phyloP scores from a whole-genome alignment of 2,888 invertebrate species.

The Odontocolon sp. region DNA sequence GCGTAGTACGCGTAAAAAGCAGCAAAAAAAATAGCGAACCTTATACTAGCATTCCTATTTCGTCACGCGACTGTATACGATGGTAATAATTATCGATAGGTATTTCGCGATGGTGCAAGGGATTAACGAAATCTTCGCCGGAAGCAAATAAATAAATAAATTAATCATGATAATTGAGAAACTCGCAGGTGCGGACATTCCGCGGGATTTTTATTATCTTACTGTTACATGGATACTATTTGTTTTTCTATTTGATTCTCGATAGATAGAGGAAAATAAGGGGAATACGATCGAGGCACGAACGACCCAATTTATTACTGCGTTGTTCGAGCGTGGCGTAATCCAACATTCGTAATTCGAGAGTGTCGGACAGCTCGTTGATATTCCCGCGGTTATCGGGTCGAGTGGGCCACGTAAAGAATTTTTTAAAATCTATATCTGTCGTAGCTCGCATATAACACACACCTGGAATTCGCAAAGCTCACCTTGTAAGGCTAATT shows the following conservation, averaged over 20 bases:
- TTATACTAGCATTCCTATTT: conserved; percentile 43
- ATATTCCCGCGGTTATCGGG: conserved; percentile 72
- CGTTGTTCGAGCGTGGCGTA: conserved; percentile 60
- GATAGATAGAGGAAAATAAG: conserved; percentile 2
- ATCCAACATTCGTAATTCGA: conserved; percentile 68
- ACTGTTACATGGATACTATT: neutral
- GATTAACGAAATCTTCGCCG: conserved; percentile 17
- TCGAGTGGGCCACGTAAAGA: conserved; percentile 44
- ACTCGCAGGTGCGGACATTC: neutral
- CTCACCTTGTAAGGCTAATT: neutral
- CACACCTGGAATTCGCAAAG: conserved; percentile 18
- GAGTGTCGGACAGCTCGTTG: conserved; percentile 69
- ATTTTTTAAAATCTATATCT: conserved; percentile 39
- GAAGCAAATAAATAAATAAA: conserved; percentile 37
- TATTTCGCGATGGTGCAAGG: conserved; percentile 10
- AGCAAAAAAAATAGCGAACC: conserved; percentile 9
- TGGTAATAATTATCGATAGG: neutral
- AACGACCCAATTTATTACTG: conserved; percentile 67
- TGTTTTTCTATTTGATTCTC: neutral
- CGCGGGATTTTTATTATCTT: neutral
- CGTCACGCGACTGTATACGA: conserved; percentile 31
- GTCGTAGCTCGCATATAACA: neutral
- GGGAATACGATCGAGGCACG: conserved; percentile 45
- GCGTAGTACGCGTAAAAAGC: conserved; percentile 30
- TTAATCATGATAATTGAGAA: conserved; percentile 16